Base-by-base conservation (phyloP, 2,113 vertebrate species). In the Actenoides hombroni region DNA sequence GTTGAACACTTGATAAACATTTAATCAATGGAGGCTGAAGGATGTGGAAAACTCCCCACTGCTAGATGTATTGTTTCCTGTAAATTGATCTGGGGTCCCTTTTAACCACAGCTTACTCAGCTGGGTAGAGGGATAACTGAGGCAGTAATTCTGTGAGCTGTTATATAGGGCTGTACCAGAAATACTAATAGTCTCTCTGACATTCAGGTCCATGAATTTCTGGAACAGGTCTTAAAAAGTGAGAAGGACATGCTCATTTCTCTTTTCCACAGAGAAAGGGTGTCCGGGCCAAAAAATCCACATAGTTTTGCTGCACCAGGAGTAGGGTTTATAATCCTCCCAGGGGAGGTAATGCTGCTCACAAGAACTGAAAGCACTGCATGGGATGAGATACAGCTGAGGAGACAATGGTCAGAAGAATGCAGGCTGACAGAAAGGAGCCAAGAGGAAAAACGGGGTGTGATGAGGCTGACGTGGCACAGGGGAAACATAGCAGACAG, bases 381-480 rank as follows among this genome's bases (percentile, higher is more conserved):
- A 75, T 76, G 48, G 81, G 48, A 60, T 91, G 89, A 95, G 74
- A 89, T 87, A 89, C 14, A 49, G 65, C 61, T 76, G 93, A 92
- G 76, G 89, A 91, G 83, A 89, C 69, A 94, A 79, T 0, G 0
- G 14, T 82, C 18, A 65, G 61, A 86, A 94, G 65, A 95, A 91
- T 87, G 23, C 29, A 84, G 67, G 61, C 39, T 92, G 93, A 92
- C 86, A 94, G 80, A 81, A 95, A 69, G 86, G 49, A 94, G 44
- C 42, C 80, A 85, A 86, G 57, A 94, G 86, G 83, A 79, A 92
- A 95, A 97, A 87, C 7, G 86, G 60, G 20, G 83, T 92, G 88
- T 94, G 83, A 94, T 89, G 81, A 91, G 65, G 53, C 39, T 96
- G 91, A 87, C 12, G 1, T 48, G 26, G 33, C 74, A 79, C 91